Base-by-base conservation (phyloP, 1,140 invertebrate species). In the Drosophila punjabiensis region DNA sequence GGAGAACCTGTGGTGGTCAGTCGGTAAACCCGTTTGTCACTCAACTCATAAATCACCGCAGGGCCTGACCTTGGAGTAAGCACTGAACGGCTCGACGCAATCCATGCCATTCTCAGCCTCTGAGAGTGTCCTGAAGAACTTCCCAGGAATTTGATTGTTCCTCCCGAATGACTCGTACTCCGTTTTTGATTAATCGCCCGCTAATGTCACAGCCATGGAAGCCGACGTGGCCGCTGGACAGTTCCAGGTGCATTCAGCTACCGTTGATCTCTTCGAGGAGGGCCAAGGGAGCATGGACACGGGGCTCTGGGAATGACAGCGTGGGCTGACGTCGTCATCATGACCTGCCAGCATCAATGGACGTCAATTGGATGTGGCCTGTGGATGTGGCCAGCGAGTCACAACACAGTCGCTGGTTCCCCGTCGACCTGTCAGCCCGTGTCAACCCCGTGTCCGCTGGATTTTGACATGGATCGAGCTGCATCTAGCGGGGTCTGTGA, bases 11-110 rank as follows among this genome's bases (percentile, higher is more conserved):
- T 24, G 55, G 33, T 28, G 55, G 55, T 50, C n/a, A 55, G 28
- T 58, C 24, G 28, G 41, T 18, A 90, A 90, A 90, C 86, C 76
- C 79, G 86, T 90, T 90, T 90, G 86, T 82, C 87, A 82, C 82
- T 82, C 65, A 52, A 64, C 76, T 74, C 86, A 90, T 90, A 90
- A 90, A 90, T 90, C 86, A 86, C 77, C 28, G 52, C 55, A 59
- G 59, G 66, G 59, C 74, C 74, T 83, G 84, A 87, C 86, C 86
- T 88, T 88, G 85, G 77, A 43, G 35, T 13, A 30, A 32, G 56
- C 43, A 16, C 37, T 65, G 50, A 53, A 32, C 28, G 18, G 66
- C 47, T 9, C 14, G 16, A 8, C 33, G 20, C 10, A 56, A 56
- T 20, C 53, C 53, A 55, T 16, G 52, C 35, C 53, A 50, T 59